phyloP scores from a whole-genome alignment of 2,113 vertebrate genomes.

The Epinephelus fuscoguttatus region DNA sequence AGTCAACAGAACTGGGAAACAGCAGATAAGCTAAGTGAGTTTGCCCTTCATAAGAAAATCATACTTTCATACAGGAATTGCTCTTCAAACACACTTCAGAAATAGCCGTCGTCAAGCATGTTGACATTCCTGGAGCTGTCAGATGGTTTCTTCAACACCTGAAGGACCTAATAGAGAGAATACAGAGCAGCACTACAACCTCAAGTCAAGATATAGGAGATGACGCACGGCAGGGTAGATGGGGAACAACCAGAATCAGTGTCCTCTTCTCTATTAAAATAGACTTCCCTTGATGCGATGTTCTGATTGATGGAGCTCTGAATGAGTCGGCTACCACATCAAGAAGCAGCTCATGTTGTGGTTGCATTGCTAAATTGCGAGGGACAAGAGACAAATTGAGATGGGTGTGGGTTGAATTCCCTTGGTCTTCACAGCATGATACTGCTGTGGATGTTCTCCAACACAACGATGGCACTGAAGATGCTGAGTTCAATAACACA shows the following conservation, averaged over 20 bases:
- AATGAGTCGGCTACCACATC: slow-evolving; percentile 18
- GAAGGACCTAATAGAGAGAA: neutral
- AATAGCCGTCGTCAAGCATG: slow-evolving; percentile 1
- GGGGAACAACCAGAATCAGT: neutral
- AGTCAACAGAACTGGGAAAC: slow-evolving; percentile 13
- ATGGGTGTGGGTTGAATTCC: slow-evolving; percentile 26
- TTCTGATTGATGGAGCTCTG: slow-evolving; percentile 11
- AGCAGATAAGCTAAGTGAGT: slow-evolving; percentile 26
- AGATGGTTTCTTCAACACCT: neutral
- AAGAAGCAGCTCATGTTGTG: slow-evolving; percentile 8
- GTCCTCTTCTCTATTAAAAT: neutral
- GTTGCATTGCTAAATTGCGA: slow-evolving; percentile 14
- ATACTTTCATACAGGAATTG: slow-evolving; percentile 12
- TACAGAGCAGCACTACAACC: neutral
- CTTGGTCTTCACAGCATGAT: neutral
- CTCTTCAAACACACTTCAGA: slow-evolving; percentile 30
- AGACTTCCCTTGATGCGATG: neutral
- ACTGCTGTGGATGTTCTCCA: slow-evolving; percentile 16
- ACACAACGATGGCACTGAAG: neutral
- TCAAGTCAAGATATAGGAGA: neutral
- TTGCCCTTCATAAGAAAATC: slow-evolving; percentile 21
- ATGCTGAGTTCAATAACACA: neutral
- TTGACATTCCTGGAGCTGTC: slow-evolving; percentile 2
- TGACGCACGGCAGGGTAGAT: neutral
- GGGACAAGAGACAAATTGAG: slow-evolving; percentile 43